Evolutionary conservation across 2,113 vertebrate species (phyloP).

Genomic region (Sylvia atricapilla): DNA sequence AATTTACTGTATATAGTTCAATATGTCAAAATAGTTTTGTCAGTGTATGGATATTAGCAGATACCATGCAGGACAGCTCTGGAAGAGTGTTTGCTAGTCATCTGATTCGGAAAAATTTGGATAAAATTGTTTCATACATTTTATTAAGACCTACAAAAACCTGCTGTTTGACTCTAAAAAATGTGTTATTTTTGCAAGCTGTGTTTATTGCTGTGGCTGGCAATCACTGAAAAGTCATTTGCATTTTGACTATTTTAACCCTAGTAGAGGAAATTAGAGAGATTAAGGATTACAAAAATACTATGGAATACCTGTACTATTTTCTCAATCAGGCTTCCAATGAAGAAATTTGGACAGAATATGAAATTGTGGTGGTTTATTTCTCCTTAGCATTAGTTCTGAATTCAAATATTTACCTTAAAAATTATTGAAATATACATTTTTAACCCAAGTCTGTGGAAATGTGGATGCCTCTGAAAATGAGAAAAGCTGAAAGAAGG

Average conservation of each 20-base stretch:
- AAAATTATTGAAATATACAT: neutral
- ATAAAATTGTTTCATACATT: neutral
- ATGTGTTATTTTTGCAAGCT: neutral
- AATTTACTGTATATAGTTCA: neutral
- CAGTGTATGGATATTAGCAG: neutral
- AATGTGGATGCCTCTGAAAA: neutral
- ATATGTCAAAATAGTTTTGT: neutral
- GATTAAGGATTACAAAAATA: neutral
- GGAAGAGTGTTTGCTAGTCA: neutral
- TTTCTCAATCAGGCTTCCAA: neutral
- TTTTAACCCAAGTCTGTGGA: neutral
- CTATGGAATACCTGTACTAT: neutral
- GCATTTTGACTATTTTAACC: neutral
- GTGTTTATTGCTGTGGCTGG: neutral
- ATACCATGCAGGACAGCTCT: neutral
- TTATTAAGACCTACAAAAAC: neutral
- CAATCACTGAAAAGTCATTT: neutral
- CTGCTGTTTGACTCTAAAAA: neutral
- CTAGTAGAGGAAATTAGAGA: neutral
- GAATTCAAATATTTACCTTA: neutral
- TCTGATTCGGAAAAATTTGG: neutral
- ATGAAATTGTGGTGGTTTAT: neutral
- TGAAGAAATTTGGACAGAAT: neutral
- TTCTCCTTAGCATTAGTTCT: neutral
- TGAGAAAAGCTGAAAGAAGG: neutral